Evolutionary conservation across 2,797 vertebrate species (phyloP).

Genomic region (Pangasius mekongensis): DNA sequence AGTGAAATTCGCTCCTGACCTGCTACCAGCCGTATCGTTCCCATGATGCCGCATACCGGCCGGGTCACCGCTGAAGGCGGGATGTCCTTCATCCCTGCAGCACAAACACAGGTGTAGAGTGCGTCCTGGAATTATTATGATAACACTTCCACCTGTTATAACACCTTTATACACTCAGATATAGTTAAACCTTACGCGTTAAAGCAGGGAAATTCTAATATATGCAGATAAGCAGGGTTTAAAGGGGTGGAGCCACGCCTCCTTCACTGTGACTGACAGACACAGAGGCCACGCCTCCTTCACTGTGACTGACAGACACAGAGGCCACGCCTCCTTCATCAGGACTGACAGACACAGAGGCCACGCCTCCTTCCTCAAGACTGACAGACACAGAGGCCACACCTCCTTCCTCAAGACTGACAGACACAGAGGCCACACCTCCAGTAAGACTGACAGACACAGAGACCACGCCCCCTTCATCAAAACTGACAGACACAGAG

Average conservation of each 20-base stretch:
- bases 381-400: neutral
- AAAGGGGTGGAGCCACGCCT: neutral
- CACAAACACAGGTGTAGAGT: neutral
- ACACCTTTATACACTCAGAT: neutral
- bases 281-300: neutral
- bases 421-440: neutral
- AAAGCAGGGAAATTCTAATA: neutral
- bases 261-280: neutral
- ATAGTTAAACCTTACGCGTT: neutral
- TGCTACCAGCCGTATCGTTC: slow-evolving; percentile 91
- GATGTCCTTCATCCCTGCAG: slow-evolving; percentile 87
- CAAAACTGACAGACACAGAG: neutral
- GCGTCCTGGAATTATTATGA: neutral
- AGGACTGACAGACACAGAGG: neutral
- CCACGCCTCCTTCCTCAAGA: neutral
- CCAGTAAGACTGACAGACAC: neutral
- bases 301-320: neutral
- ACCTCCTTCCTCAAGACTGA: neutral
- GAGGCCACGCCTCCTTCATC: neutral
- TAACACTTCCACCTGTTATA: neutral
- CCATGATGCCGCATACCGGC: slow-evolving; percentile 89
- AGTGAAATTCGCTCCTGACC: slow-evolving; percentile 72
- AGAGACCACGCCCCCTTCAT: neutral
- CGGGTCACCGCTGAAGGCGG: slow-evolving; percentile 88
- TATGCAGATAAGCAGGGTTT: neutral